Evolutionary conservation across 2,113 vertebrate genomes (phyloP), one percentile per base, ranked within the genome.

Genomic region (Ptilonorhynchus violaceus): DNA sequence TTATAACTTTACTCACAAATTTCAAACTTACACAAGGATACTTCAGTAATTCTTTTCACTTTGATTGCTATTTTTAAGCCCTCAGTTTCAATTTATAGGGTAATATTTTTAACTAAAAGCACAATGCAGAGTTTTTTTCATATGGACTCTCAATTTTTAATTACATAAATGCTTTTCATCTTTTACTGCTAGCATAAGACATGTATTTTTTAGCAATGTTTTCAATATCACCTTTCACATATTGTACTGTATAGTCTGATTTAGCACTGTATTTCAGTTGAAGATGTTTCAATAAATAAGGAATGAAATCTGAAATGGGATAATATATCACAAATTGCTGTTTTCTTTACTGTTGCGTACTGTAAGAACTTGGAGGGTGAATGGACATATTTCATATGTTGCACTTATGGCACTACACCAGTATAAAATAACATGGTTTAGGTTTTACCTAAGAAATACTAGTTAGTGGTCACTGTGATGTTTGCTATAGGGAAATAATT

Each of bases 81-180:
- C 92, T 89, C 24, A 3, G 8, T 88, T 95, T 94, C 75, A 84
- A 90, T 93, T 85, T 88, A 35, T 35, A 90, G 69, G 59, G 23
- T 93, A 96, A 63, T 77, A n/a, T 86, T 92, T 91, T 93, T 86
- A 94, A 95, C 95, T 84, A 88, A 96, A 93, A 89, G 41, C 35
- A 75, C 22, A 81, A 16, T 28, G 37, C 15, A 30, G 18, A 10
- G 42, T 67, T 90, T 64, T 19, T 70, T 93, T 88, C 33, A 31
- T 69, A 47, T 0, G 3, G 59, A 14, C 41, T 70, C 44, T 85
- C 27, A 70, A 62, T 91, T 94, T 77, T 91, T 85, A 94, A 85
- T 93, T 90, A 56, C 7, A 5, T 63, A 44, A 78, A 23, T 74
- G 35, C 25, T 95, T 96, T 95, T 96, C 59, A 90, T 95, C 39